Evolutionary conservation across 92 coral and sea anemone genomes (phyloP).

Genomic region (Paramuricea clavata): DNA sequence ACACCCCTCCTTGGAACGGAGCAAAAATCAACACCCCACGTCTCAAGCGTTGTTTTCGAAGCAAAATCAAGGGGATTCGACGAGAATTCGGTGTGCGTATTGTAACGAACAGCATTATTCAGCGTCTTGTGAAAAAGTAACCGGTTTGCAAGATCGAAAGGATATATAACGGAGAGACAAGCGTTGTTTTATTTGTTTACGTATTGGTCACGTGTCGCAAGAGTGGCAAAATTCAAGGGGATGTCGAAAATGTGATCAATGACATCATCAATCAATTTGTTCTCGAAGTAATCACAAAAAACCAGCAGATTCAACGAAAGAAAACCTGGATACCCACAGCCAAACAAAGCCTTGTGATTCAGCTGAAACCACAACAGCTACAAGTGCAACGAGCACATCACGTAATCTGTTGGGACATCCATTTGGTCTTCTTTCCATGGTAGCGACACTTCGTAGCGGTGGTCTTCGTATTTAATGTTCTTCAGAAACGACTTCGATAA

Average conservation of each 20-base stretch:
- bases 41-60: neutral
- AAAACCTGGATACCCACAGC: neutral
- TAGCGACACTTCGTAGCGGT: no score
- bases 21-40: neutral
- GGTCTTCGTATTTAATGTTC: no score
- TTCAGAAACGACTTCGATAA: no score
- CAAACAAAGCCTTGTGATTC: neutral
- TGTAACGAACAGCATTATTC: conserved; percentile 19
- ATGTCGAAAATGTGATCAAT: neutral
- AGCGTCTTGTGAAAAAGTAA: neutral
- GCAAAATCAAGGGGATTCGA: conserved; percentile 3
- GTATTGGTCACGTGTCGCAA: conserved; percentile 12
- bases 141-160: conserved; percentile 8
- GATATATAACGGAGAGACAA: conserved; percentile 5
- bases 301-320: neutral
- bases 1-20: no score
- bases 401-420: no score
- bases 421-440: no score
- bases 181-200: conserved; percentile 19
- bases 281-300: neutral
- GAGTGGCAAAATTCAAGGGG: conserved; percentile 9
- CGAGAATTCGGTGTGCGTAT: conserved; percentile 10
- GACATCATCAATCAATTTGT: conserved; percentile 10
- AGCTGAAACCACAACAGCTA: neutral
- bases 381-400: neutral